Conservation (phyloP, 2,113 vertebrate genomes). For the Hippocampus guttulatus region DNA sequence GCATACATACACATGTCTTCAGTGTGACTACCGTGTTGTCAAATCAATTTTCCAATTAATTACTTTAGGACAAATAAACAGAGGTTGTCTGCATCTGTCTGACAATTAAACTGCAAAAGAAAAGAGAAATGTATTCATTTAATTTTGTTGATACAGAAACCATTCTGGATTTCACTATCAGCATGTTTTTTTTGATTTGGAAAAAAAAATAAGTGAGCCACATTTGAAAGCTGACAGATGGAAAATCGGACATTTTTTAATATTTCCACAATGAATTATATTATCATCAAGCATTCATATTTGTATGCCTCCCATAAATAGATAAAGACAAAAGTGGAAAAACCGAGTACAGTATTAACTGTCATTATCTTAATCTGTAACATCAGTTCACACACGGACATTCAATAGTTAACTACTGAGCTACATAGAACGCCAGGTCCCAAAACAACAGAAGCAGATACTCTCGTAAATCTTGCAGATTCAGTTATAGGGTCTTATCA, state of each 20-base stretch:
- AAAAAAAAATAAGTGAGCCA: neutral
- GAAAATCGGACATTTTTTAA: too few relatives aligned
- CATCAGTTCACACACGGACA: too few relatives aligned
- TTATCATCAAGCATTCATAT: neutral
- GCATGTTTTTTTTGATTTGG: neutral
- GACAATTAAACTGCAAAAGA: neutral
- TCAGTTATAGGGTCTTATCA: too few relatives aligned
- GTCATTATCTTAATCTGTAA: neutral
- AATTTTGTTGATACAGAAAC: neutral
- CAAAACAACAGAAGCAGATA: neutral
- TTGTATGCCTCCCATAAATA: neutral
- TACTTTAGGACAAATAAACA: neutral
- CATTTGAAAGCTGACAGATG: neutral
- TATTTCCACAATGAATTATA: too few relatives aligned
- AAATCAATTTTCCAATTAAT: constrained; percentile 3
- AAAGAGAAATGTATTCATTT: neutral
- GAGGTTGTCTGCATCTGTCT: neutral
- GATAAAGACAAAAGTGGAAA: neutral
- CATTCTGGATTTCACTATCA: neutral
- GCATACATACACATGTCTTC: constrained; percentile 4
- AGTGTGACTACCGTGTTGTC: constrained; percentile 5
- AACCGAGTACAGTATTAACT: neutral
- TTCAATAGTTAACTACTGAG: neutral
- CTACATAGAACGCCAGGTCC: neutral
- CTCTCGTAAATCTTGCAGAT: too few relatives aligned